phyloP scores from a whole-genome alignment of 2,113 vertebrate genomes.

The Suncus etruscus region DNA sequence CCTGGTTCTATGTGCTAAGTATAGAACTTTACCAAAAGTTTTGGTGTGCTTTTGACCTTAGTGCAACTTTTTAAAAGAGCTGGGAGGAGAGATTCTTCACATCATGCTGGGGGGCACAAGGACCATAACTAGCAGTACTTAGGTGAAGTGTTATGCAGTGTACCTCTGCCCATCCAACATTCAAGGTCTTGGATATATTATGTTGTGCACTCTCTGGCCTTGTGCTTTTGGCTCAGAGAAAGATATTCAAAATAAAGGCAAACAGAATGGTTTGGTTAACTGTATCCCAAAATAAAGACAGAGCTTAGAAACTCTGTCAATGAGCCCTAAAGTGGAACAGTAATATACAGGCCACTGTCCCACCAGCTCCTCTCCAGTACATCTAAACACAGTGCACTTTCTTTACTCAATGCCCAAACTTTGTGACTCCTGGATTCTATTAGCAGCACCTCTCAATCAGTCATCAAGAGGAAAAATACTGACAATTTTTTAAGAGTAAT shows the following conservation, averaged over 20 bases:
- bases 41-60: background rate
- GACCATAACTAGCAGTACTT: too few species aligned
- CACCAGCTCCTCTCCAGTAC: background rate
- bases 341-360: background rate
- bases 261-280: background rate
- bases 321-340: background rate
- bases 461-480: background rate
- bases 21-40: background rate
- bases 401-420: background rate
- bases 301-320: background rate
- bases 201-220: too few species aligned
- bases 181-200: too few species aligned
- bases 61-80: background rate
- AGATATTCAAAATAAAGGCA: background rate
- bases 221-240: background rate
- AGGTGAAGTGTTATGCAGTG: too few species aligned
- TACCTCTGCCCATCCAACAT: too few species aligned
- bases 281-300: background rate
- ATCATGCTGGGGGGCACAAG: too few species aligned
- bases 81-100: too few species aligned
- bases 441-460: slow-evolving; percentile 5
- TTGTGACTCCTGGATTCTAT: background rate
- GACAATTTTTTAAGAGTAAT: background rate
- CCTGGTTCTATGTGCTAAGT: background rate
- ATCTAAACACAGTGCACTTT: background rate